Evolutionary conservation across 2,888 invertebrate genomes (phyloP), one percentile per base, ranked within the genome.

Genomic region (Drosophila mimica): DNA sequence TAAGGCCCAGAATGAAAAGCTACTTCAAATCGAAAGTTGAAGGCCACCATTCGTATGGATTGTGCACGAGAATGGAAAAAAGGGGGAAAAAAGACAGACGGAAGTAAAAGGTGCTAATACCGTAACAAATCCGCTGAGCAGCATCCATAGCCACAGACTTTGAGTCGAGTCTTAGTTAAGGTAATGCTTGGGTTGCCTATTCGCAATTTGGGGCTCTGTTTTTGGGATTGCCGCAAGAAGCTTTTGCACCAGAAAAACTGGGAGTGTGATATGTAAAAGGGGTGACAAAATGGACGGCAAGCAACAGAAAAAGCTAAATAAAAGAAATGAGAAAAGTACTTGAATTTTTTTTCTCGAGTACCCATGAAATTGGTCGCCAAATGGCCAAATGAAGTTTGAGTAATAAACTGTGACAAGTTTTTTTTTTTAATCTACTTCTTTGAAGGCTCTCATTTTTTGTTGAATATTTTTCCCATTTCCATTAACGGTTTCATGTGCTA

Each of bases 111-210:
- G 76, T 80, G 78, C 51, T 78, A 80, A 80, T 80, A 31, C 81
- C 72, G 30, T 25, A n/a, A 67, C 57, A 80, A 78, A 80, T 71
- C 81, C 72, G 40, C 61, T 49, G 52, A 68, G 71, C 51, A 60
- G 46, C 43, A 49, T 43, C 60, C 48, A 70, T 31, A 48, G 61
- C 60, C 64, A 34, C 56, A 68, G 81, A 69, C 79, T 70, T 83
- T 88, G 78, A 78, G 87, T 82, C 71, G 53, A 71, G 81, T 76
- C 83, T 86, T 86, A 86, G 81, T 58, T 53, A 70, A 70, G 78
- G 73, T 64, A 69, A 83, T 63, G 71, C 70, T 54, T 51, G 66
- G 66, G 33, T 33, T 49, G 66, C 54, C 76, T 71, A 58, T 76
- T 68, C 53, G 53, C 52, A 65, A 78, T 64, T 80, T 76, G 33